These are phyloP conservation scores for Glaucopsyche alexis DNA, from an alignment of 2,888 invertebrate genomes.

Conservation along the genomic window DNA sequence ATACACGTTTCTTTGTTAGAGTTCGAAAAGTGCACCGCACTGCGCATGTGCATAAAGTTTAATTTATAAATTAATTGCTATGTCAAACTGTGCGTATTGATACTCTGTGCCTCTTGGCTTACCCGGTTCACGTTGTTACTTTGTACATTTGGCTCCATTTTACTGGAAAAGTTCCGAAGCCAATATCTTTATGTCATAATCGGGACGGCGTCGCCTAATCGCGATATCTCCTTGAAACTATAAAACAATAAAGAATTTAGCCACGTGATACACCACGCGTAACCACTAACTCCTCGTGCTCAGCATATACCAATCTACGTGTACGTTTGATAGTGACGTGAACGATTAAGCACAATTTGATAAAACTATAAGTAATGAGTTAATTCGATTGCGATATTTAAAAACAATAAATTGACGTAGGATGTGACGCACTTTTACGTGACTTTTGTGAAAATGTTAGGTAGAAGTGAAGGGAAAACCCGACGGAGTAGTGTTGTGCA, in stretches of 20 bases:
- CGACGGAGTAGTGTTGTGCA: not conserved
- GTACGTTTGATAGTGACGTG: conserved; percentile 24
- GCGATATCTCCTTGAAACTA: conserved; percentile 75
- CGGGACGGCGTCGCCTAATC: conserved; percentile 62
- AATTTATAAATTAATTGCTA: conserved; percentile 6
- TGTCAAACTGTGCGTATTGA: conserved; percentile 29
- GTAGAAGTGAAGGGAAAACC: conserved; percentile 1
- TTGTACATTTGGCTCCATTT: conserved; percentile 56
- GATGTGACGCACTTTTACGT: conserved; percentile 11
- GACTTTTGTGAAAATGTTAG: not conserved
- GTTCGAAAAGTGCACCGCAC: too few species aligned
- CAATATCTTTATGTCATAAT: conserved; percentile 64
- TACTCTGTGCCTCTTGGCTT: conserved; percentile 58
- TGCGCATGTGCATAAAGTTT: too few species aligned
- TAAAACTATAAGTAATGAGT: not conserved
- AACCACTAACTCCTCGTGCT: conserved; percentile 58
- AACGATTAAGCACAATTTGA: conserved; percentile 4
- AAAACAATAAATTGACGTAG: not conserved
- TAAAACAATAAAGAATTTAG: conserved; percentile 69
- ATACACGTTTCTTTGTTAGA: too few species aligned
- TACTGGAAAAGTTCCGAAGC: conserved; percentile 49
- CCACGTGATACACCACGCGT: conserved; percentile 51
- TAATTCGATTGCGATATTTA: not conserved
- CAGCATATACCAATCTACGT: conserved; percentile 26
- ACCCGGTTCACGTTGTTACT: conserved; percentile 64